phyloP scores from a whole-genome alignment of 2,113 vertebrate species.

The Typhlomys cinereus region DNA sequence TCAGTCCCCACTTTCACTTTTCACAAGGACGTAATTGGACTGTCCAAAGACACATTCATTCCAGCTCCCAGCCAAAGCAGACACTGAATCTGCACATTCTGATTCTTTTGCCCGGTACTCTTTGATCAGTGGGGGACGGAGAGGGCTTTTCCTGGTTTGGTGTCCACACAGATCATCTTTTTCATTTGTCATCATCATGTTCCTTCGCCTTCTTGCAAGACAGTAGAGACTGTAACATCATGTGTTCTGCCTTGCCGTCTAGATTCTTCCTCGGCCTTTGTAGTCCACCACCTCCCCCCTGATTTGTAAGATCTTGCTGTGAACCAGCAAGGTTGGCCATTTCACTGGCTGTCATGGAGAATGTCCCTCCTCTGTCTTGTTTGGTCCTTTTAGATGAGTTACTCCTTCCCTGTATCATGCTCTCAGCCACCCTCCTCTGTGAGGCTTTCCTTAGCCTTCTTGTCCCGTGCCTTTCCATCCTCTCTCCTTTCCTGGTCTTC shows the following conservation, averaged over 20 bases:
- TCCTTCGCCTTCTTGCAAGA: background rate
- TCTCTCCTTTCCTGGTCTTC: background rate
- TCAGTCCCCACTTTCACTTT: background rate
- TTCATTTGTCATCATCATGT: background rate
- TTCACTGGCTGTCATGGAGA: background rate
- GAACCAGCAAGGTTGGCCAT: background rate
- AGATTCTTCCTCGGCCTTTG: background rate
- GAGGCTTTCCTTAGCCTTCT: background rate
- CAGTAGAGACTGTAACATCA: background rate
- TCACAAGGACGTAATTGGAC: background rate
- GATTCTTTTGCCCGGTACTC: background rate
- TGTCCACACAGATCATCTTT: background rate
- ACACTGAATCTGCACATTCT: background rate
- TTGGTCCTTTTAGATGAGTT: background rate
- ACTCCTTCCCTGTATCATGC: background rate
- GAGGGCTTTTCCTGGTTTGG: background rate
- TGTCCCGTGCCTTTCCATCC: background rate
- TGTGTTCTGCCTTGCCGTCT: background rate
- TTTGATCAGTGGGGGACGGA: background rate
- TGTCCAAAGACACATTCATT: background rate
- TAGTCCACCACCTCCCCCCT: accelerated
- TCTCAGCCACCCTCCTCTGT: background rate
- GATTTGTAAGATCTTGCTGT: background rate
- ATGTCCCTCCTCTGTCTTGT: background rate
- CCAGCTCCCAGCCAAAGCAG: background rate